phyloP scores from a whole-genome alignment of 2,113 vertebrate species.

The Crotalus horridus region DNA sequence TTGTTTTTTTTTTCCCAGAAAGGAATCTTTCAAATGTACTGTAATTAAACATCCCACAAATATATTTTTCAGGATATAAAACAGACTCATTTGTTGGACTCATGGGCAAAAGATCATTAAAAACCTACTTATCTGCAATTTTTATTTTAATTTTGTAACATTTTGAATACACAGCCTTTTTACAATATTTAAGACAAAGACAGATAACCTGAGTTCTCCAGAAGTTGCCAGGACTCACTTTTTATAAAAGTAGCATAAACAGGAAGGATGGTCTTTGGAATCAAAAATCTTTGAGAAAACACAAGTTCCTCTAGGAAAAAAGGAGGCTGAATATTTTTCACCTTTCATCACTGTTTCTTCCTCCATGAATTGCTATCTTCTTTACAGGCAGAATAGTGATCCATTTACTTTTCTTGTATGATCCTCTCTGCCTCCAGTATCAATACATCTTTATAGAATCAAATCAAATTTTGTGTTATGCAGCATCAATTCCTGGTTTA shows the following conservation, averaged over 20 bases:
- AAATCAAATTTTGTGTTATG: neutral
- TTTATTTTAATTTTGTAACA: constrained; percentile 19
- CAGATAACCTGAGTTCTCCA: neutral
- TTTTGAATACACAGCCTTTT: neutral
- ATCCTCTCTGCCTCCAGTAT: neutral
- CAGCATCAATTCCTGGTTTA: constrained; percentile 6
- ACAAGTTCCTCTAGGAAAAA: neutral
- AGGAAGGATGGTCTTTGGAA: neutral
- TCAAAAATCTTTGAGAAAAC: neutral
- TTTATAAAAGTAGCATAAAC: neutral
- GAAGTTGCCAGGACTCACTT: neutral
- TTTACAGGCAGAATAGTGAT: too few species aligned
- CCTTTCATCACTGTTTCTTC: neutral
- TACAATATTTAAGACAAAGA: neutral
- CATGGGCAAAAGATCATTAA: constrained; percentile 90
- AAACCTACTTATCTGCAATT: constrained; percentile 38
- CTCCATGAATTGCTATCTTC: neutral
- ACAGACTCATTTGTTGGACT: constrained; percentile 88
- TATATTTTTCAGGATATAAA: constrained; percentile 81
- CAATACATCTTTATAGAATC: neutral
- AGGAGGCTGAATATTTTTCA: neutral
- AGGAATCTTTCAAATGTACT: constrained; percentile 57
- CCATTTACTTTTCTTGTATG: neutral
- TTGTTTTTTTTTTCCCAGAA: neutral
- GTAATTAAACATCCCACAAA: constrained; percentile 67